Evolutionary conservation across 2,888 invertebrate genomes (phyloP), one percentile per base, ranked within the genome.

Genomic region (Torymus auratus): DNA sequence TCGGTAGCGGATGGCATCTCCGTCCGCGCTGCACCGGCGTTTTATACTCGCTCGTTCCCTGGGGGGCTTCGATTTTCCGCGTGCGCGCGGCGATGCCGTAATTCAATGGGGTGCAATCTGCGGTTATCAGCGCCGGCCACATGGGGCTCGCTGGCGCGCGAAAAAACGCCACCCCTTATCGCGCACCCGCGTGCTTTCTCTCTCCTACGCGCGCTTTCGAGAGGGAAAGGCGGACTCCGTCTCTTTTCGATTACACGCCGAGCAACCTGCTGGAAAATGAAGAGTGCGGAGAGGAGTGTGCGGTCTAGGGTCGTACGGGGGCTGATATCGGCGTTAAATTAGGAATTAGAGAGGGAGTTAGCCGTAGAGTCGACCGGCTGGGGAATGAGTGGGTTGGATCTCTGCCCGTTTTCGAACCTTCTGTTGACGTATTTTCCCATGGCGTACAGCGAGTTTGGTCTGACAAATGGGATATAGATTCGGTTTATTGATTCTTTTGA

Each of bases 91-190:
- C 60, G 20, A 12, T 55, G 58, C 28, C 78, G 83, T 89, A 89
- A 90, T 89, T 88, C 85, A 86, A 90, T 90, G 85, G 81, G 84
- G 85, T 83, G 86, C 90, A 90, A 90, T 90, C 85, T 86, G 84
- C 75, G 87, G 88, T 89, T 90, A 90, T 90, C 90, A 89, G 89
- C 86, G 72, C 60, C 83, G 78, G 84, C 88, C 90, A 90, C 87
- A 90, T 90, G 90, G 88, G 89, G 82, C 87, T 85, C 64, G 73
- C 78, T 85, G 83, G 81, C 50, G 83, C 83, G 85, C 83, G 84
- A 86, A 88, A 86, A 87, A 70, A 82, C 10, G 13, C 56, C 55
- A 15, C 23, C 52, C 28, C 53, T 58, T 56, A 13, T 15, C 58
- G 67, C n/a, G 15, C 28, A 28, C 28, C 7, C 28, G 5, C n/a